These are phyloP conservation scores for Portunus trituberculatus DNA, from an alignment of 1,140 invertebrate genomes.

Conservation along the genomic window DNA sequence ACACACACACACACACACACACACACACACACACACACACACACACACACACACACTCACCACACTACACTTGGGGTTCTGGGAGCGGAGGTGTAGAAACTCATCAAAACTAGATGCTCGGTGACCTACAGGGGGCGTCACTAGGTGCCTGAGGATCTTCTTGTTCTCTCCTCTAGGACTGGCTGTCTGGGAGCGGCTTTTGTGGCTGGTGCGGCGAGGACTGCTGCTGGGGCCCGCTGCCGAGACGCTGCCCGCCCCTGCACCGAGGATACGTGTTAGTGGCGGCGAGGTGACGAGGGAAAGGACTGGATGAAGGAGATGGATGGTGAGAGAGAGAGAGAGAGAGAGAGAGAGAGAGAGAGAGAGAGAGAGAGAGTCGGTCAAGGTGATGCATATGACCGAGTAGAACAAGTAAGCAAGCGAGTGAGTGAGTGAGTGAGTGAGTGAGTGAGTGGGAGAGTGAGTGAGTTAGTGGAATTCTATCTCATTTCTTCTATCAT, in stretches of 20 bases:
- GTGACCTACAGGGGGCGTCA: constrained; percentile 82
- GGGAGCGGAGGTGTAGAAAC: constrained; percentile 86
- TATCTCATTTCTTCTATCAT: no score
- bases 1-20: neutral
- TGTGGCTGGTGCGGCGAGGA: constrained; percentile 81
- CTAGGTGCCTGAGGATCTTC: constrained; percentile 87
- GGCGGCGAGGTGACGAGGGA: neutral
- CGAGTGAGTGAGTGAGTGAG: neutral
- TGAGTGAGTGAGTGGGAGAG: no score
- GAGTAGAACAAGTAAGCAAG: neutral
- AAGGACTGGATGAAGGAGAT: neutral
- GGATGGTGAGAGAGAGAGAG: neutral
- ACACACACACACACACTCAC: constrained; percentile 66
- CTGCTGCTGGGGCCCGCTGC: constrained; percentile 62
- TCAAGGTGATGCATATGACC: no score
- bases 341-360: neutral
- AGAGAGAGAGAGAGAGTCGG: constrained; percentile 17
- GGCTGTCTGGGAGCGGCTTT: constrained; percentile 85
- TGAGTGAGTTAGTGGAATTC: no score
- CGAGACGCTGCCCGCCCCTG: constrained; percentile 37
- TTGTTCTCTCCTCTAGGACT: constrained; percentile 85
- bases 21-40: constrained; percentile 10
- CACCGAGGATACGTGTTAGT: neutral
- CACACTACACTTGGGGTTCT: constrained; percentile 78
- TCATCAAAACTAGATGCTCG: constrained; percentile 82